Conservation (phyloP, 2,888 invertebrate species). For the Lochmaea crataegi region DNA sequence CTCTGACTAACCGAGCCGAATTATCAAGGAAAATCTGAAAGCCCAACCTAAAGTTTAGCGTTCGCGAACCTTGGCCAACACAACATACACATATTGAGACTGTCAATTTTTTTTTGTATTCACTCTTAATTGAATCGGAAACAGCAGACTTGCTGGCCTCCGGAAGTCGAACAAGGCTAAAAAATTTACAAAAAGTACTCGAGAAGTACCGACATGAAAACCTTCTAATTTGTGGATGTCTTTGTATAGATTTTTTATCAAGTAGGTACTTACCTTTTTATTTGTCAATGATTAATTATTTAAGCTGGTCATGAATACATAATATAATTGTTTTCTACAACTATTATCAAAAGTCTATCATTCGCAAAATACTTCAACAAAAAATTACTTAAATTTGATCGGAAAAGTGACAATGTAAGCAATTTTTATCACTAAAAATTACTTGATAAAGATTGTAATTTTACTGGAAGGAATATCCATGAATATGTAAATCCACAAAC, state of each 20-base stretch:
- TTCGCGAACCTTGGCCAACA: constrained; percentile 38
- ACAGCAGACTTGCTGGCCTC: constrained; percentile 57
- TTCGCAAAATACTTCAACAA: too few relatives aligned
- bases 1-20: constrained; percentile 24
- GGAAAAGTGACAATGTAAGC: too few relatives aligned
- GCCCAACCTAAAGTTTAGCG: constrained; percentile 40
- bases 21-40: constrained; percentile 40
- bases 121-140: constrained; percentile 60
- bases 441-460: too few relatives aligned
- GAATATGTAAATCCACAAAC: too few relatives aligned
- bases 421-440: too few relatives aligned
- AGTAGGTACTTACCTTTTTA: constrained; percentile 1
- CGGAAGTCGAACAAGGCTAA: constrained; percentile 60
- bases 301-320: not conserved
- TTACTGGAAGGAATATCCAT: too few relatives aligned
- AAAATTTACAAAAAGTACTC: constrained; percentile 42
- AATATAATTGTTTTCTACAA: not conserved
- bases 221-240: constrained; percentile 24
- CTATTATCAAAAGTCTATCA: too few relatives aligned
- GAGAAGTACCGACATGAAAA: constrained; percentile 20
- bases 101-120: constrained; percentile 43
- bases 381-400: too few relatives aligned
- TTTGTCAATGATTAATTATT: constrained; percentile 4
- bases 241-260: constrained; percentile 15
- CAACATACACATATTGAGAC: constrained; percentile 39